These are phyloP conservation scores for Pterocles orientalis DNA, from an alignment of 2,113 vertebrate genomes.

Conservation along the genomic window DNA sequence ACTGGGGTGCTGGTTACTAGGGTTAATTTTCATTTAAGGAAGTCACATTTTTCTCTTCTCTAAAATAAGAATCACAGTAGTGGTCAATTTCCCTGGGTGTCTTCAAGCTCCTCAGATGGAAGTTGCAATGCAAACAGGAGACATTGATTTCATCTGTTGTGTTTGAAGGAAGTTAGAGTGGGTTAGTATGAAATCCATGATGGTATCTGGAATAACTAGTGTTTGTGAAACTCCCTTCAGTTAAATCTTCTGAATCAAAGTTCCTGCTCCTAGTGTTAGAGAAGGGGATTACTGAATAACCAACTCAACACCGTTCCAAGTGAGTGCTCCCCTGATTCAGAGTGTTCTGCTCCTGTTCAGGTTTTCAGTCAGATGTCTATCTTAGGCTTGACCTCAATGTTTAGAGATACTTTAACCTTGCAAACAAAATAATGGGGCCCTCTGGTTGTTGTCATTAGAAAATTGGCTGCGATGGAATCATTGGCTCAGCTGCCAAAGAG, in stretches of 20 bases:
- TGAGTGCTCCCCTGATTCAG: background rate
- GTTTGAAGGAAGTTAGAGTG: background rate
- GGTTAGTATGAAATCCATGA: background rate
- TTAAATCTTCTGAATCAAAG: background rate
- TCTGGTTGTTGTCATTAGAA: conserved; percentile 80
- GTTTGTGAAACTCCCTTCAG: background rate
- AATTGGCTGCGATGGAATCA: conserved; percentile 94
- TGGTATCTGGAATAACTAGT: background rate
- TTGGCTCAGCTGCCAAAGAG: conserved; percentile 91
- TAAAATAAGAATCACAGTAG: background rate
- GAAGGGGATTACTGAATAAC: background rate
- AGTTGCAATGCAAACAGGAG: background rate
- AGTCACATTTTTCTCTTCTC: background rate
- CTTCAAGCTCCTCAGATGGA: background rate
- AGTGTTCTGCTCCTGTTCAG: background rate
- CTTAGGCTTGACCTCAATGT: background rate
- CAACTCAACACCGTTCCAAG: background rate
- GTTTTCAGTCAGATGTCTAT: background rate
- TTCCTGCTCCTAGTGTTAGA: background rate
- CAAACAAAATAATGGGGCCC: conserved; percentile 44
- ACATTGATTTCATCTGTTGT: background rate
- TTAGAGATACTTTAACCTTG: conserved; percentile 6
- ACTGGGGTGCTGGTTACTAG: background rate
- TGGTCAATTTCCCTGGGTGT: background rate
- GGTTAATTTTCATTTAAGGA: background rate